These are phyloP conservation scores for Melanotus villosus DNA, from an alignment of 2,888 invertebrate species.

Conservation along the genomic window DNA sequence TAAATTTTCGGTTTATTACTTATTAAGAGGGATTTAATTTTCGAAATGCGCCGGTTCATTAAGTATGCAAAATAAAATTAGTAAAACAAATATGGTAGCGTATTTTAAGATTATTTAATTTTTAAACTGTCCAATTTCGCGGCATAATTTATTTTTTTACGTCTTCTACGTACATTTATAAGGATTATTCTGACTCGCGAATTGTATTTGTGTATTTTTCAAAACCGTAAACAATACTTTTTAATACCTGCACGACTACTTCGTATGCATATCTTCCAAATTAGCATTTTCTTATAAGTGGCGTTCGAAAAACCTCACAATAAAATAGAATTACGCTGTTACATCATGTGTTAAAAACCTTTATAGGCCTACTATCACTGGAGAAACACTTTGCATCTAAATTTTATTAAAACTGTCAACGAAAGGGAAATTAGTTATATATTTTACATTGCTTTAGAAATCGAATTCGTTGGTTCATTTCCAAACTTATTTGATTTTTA, in stretches of 20 bases:
- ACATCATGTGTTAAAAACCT: conserved; percentile 12
- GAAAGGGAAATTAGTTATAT: no score
- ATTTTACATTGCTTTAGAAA: background rate
- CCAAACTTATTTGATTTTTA: no score
- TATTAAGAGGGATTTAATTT: conserved; percentile 41
- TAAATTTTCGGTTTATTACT: conserved; percentile 47
- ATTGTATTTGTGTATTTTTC: conserved; percentile 38
- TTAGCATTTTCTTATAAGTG: conserved; percentile 21
- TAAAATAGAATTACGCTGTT: conserved; percentile 26
- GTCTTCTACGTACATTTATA: conserved; percentile 19
- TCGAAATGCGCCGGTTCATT: conserved; percentile 37
- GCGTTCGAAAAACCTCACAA: background rate
- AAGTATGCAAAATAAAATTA: conserved; percentile 51
- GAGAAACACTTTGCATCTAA: no score
- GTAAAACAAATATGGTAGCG: conserved; percentile 55
- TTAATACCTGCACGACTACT: conserved; percentile 34
- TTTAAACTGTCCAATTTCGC: conserved; percentile 35
- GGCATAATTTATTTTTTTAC: conserved; percentile 33
- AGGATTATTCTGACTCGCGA: conserved; percentile 31
- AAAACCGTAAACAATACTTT: conserved; percentile 34
- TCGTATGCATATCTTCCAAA: conserved; percentile 28
- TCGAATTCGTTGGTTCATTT: no score
- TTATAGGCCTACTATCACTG: background rate
- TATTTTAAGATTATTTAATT: conserved; percentile 49
- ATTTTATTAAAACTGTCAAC: no score